A percentile compares a stretch with the other conserved stretches of the same genome.
Evolutionary conservation across 2,797 vertebrate genomes (phyloP).

Genomic region (Lagocephalus sceleratus): DNA sequence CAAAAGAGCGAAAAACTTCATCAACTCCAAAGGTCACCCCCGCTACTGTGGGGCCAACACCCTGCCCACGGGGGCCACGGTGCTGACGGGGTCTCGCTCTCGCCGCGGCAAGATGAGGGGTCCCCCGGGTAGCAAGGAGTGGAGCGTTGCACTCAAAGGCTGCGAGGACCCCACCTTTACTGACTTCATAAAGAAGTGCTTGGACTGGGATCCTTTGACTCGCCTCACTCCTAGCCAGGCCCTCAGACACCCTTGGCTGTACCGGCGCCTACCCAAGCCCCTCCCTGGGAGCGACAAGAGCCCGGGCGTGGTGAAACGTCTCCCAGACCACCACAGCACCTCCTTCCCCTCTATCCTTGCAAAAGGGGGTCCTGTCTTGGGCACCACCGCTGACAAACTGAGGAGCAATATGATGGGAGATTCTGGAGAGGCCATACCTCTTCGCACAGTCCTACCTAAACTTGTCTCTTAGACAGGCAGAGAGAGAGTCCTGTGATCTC

Average conservation of each 20-base stretch:
- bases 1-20: slow-evolving; percentile 95
- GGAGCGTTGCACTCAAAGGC: slow-evolving; percentile 88
- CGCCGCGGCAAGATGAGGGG: slow-evolving; percentile 90
- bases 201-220: slow-evolving; percentile 91
- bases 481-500: slow-evolving; percentile 42
- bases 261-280: slow-evolving; percentile 84
- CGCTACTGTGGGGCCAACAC: slow-evolving; percentile 90
- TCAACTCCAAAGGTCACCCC: slow-evolving; percentile 95
- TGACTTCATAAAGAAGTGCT: slow-evolving; percentile 93
- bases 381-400: slow-evolving; percentile 86
- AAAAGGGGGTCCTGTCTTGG: slow-evolving; percentile 77
- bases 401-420: slow-evolving; percentile 88
- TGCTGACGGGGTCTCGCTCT: slow-evolving; percentile 85
- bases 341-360: slow-evolving; percentile 89
- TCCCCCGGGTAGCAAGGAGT: slow-evolving; percentile 91
- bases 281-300: slow-evolving; percentile 78
- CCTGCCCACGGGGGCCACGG: slow-evolving; percentile 83
- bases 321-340: slow-evolving; percentile 81
- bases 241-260: slow-evolving; percentile 92
- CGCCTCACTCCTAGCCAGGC: slow-evolving; percentile 92
- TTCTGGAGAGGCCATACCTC: slow-evolving; percentile 81
- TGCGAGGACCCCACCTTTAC: slow-evolving; percentile 91
- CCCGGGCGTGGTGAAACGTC: slow-evolving; percentile 73
- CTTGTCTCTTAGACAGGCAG: slow-evolving; percentile 86
- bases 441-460: slow-evolving; percentile 94